Conservation (phyloP, 2,888 invertebrate species). For the Oscheius onirici region DNA sequence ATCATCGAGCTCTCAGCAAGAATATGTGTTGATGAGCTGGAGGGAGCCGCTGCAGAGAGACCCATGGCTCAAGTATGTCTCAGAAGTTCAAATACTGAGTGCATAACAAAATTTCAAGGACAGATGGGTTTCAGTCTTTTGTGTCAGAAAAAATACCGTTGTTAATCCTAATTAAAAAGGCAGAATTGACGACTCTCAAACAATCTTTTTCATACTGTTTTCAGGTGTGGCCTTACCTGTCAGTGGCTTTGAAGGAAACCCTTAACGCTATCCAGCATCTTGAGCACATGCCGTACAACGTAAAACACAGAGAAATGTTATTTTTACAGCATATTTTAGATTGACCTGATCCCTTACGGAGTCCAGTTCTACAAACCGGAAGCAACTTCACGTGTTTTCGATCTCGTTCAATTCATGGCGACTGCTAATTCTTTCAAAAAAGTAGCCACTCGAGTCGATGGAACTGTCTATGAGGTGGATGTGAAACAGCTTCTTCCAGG, state of each 20-base stretch:
- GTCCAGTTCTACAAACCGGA: conserved; percentile 39
- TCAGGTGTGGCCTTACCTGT: conserved; percentile 43
- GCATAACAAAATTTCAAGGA: no score
- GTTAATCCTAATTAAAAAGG: no score
- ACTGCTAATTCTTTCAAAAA: conserved; percentile 41
- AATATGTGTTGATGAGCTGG: conserved; percentile 53
- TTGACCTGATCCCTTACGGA: conserved; percentile 48
- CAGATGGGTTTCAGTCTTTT: no score
- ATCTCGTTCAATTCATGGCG: conserved; percentile 43
- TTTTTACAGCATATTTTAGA: no score
- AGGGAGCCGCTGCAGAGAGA: conserved; percentile 32
- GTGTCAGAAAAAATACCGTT: no score
- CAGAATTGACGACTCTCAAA: background rate
- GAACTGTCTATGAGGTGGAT: conserved; percentile 41
- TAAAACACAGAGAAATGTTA: no score
- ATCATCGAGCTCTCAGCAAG: conserved; percentile 45
- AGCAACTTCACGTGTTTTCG: conserved; percentile 51
- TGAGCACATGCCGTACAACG: conserved; percentile 37
- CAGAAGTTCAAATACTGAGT: background rate
- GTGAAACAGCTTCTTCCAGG: conserved; percentile 33
- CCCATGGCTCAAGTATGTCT: conserved; percentile 30
- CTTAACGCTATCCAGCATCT: conserved; percentile 43
- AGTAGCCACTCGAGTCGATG: conserved; percentile 40
- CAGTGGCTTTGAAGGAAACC: conserved; percentile 41
- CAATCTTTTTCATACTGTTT: background rate